Evolutionary conservation across 2,888 invertebrate genomes (phyloP).

Genomic region (Omphaloscelis lunosa): DNA sequence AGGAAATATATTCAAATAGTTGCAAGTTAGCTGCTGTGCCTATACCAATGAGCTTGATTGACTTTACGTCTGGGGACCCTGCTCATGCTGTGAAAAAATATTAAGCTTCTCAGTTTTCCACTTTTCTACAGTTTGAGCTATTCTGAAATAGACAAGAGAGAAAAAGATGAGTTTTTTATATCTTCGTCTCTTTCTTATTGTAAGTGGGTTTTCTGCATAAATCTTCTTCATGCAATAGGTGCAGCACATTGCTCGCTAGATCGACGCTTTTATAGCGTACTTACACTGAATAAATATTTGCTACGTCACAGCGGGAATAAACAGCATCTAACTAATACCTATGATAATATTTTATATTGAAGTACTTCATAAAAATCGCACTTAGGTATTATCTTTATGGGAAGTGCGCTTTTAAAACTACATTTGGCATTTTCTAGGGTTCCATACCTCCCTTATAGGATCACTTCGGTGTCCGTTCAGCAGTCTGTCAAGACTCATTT

Average conservation of each 20-base stretch:
- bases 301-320: conserved; percentile 41
- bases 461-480: too few relatives aligned
- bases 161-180: too few relatives aligned
- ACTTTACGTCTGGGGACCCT: too few relatives aligned
- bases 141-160: background rate
- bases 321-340: background rate
- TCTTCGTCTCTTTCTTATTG: background rate
- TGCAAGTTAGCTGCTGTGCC: background rate
- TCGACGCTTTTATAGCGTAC: conserved; percentile 57
- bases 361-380: conserved; percentile 37
- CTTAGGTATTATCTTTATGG: conserved; percentile 28
- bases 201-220: conserved; percentile 36
- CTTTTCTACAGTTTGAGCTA: background rate
- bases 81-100: background rate
- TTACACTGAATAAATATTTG: conserved; percentile 44
- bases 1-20: background rate
- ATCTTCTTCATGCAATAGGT: conserved; percentile 14
- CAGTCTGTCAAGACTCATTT: too few relatives aligned
- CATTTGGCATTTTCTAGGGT: background rate
- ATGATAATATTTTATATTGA: conserved; percentile 15
- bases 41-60: background rate
- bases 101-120: background rate
- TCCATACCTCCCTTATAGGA: too few relatives aligned
- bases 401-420: conserved; percentile 22
- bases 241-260: conserved; percentile 46